phyloP scores from a whole-genome alignment of 2,797 vertebrate genomes.

The Cichlasoma orientale region DNA sequence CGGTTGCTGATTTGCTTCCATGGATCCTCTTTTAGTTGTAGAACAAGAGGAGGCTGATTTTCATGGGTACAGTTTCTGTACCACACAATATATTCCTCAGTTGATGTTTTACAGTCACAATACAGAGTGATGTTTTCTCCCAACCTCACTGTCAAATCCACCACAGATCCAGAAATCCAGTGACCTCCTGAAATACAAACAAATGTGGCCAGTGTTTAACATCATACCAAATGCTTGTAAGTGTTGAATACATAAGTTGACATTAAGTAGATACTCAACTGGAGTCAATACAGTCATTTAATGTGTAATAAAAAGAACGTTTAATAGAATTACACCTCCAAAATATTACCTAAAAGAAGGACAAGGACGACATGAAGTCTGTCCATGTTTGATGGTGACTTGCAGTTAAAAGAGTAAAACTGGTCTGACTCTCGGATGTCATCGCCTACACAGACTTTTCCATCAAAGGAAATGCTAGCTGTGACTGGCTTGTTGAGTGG shows the following conservation, averaged over 20 bases:
- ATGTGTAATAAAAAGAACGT: no score
- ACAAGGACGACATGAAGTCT: no score
- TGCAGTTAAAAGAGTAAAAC: no score
- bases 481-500: no score
- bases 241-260: not conserved
- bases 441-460: no score
- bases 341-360: no score
- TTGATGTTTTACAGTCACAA: constrained; percentile 14
- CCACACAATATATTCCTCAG: constrained; percentile 23
- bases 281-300: no score
- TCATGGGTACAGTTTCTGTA: constrained; percentile 52
- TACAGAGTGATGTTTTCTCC: constrained; percentile 37
- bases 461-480: no score
- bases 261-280: no score
- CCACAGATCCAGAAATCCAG: constrained; percentile 7
- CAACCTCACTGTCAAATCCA: constrained; percentile 5
- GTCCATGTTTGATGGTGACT: no score
- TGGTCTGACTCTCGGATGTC: no score
- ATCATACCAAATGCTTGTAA: not conserved
- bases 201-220: not conserved
- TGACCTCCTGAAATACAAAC: constrained; percentile 19
- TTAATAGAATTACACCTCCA: no score
- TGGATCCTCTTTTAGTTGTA: not conserved
- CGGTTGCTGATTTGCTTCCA: not conserved
- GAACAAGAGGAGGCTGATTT: constrained; percentile 31